Evolutionary conservation across 2,888 invertebrate species (phyloP), one percentile per base, ranked within the genome.

Genomic region (Drosophila borealis): DNA sequence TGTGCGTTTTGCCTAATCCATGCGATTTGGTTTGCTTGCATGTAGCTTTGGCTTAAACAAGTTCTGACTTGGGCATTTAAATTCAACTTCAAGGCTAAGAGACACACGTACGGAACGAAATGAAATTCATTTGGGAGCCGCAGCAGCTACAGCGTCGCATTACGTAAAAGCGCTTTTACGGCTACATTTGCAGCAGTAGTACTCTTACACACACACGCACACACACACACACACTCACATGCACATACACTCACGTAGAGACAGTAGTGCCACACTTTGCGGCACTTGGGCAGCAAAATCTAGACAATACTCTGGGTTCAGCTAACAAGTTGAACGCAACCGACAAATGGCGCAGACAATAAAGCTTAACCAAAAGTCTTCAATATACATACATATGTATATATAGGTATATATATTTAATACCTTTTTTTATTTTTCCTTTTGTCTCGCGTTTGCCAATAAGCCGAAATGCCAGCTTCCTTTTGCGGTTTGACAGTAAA

Each of bases 81-180:
- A 85, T 78, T 78, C 63, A 63, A 72, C 74, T 80, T 76, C 76
- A 85, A 82, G 83, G 80, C 74, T 71, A 63, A 69, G 42, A 48
- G 44, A 64, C 51, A 78, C 80, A 81, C 75, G 73, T 73, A 78
- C 70, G 67, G 61, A 66, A 46, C 63, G 75, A 46, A 56, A 61
- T 56, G 76, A 80, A 82, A 85, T 81, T 82, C 81, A 80, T 82
- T 71, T 68, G 80, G 82, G 81, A 72, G 66, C 67, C 75, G 82
- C 75, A 63, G 53, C 75, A 75, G 70, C 61, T 69, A 73, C 70
- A 74, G 48, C 70, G 72, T 57, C 78, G 81, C 72, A 83, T 83
- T 83, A 83, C 83, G 81, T 83, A 83, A 83, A 83, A 86, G 87
- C 87, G 74, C 80, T 83, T 83, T 83, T 83, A 83, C 80, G 84